Percentiles rank a stretch among this genome's conserved stretches.
These are phyloP conservation scores for Allophyes oxyacanthae DNA, from an alignment of 2,888 invertebrate species.

Conservation along the genomic window DNA sequence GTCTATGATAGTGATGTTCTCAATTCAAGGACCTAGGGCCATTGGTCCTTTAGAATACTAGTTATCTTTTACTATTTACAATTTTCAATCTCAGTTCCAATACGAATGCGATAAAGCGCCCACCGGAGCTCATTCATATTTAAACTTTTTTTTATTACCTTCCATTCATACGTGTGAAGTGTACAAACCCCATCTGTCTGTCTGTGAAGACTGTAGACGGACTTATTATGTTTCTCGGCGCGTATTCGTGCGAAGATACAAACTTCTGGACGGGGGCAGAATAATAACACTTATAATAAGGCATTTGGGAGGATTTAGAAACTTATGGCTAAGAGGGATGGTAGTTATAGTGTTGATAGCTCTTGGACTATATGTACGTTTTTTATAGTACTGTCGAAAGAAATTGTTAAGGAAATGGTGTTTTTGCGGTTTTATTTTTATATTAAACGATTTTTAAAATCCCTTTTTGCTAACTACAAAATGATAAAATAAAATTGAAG, in stretches of 20 bases:
- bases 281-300: conserved; percentile 30
- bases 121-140: conserved; percentile 4
- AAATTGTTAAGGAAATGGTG: too few species aligned
- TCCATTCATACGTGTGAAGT: conserved; percentile 33
- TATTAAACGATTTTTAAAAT: too few species aligned
- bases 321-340: conserved; percentile 17
- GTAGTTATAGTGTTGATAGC: conserved; percentile 5
- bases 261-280: conserved; percentile 31
- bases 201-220: conserved; percentile 9
- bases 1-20: too few species aligned
- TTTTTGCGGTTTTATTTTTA: too few species aligned
- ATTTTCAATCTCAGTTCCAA: background rate
- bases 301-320: conserved; percentile 32
- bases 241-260: conserved; percentile 33
- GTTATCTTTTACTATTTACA: too few species aligned
- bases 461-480: too few species aligned
- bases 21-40: too few species aligned
- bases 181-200: conserved; percentile 20
- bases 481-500: too few species aligned
- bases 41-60: too few species aligned
- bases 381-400: too few species aligned
- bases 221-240: conserved; percentile 35
- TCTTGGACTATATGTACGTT: too few species aligned
- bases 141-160: conserved; percentile 17
- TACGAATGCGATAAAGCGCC: background rate